A percentile compares a stretch with the other conserved stretches of the same genome.
These are phyloP conservation scores for Xyrichtys novacula DNA, from an alignment of 2,797 vertebrate species.

Conservation along the genomic window DNA sequence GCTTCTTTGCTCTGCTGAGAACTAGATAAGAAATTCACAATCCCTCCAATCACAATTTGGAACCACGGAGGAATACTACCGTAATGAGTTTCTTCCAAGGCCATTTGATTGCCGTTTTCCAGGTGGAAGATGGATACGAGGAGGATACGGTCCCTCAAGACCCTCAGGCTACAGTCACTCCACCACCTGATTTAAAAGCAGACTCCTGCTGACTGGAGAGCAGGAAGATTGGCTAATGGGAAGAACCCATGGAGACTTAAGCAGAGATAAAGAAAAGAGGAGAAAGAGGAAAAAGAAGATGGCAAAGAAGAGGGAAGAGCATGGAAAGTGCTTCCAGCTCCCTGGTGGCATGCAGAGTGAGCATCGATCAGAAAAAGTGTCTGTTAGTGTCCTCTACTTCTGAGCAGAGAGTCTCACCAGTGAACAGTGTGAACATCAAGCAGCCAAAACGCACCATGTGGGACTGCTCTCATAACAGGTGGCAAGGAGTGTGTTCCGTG, in stretches of 20 bases:
- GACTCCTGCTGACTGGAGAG: slow-evolving; percentile 66
- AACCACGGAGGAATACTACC: slow-evolving; percentile 71
- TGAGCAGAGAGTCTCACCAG: slow-evolving; percentile 58
- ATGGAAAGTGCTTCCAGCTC: slow-evolving; percentile 67
- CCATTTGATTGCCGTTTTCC: slow-evolving; percentile 72
- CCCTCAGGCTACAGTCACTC: slow-evolving; percentile 68
- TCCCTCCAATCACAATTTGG: slow-evolving; percentile 76
- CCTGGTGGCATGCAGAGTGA: slow-evolving; percentile 60
- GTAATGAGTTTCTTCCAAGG: slow-evolving; percentile 80
- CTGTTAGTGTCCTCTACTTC: slow-evolving; percentile 57
- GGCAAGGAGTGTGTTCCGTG: slow-evolving; percentile 41
- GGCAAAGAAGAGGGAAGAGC: slow-evolving; percentile 46
- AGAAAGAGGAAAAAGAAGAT: slow-evolving; percentile 48
- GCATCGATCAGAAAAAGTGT: slow-evolving; percentile 70
- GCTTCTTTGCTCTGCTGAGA: slow-evolving; percentile 63
- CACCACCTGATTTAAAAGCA: slow-evolving; percentile 74
- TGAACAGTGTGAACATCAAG: slow-evolving; percentile 65
- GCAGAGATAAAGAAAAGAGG: slow-evolving; percentile 58
- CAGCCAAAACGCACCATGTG: slow-evolving; percentile 55
- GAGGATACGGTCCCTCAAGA: slow-evolving; percentile 61
- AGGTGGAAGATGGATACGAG: slow-evolving; percentile 73
- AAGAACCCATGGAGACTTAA: slow-evolving; percentile 59
- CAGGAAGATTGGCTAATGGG: slow-evolving; percentile 70
- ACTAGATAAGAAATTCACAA: slow-evolving; percentile 76
- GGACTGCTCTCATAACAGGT: slow-evolving; percentile 63